Conservation (phyloP, 1,140 invertebrate genomes). For the Triops cancriformis region DNA sequence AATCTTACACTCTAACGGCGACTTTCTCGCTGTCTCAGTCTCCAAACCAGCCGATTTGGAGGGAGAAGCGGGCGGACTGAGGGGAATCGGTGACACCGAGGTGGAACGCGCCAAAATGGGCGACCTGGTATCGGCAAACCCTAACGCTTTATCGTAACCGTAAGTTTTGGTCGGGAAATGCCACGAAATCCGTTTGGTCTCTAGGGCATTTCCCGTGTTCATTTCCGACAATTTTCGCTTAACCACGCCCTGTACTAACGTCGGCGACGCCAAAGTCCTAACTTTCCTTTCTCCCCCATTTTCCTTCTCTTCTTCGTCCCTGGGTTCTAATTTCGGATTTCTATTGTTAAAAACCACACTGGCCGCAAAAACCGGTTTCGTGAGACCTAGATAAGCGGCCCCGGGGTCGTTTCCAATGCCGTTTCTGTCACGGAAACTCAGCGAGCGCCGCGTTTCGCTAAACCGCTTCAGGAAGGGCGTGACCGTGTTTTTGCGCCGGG, state of each 20-base stretch:
- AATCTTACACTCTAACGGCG: not conserved
- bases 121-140: not conserved
- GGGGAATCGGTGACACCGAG: not conserved
- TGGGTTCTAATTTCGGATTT: not conserved
- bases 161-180: slow-evolving; percentile 17
- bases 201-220: not conserved
- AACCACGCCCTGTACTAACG: not conserved
- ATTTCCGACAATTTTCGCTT: not conserved
- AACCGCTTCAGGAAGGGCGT: not conserved
- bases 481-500: not conserved
- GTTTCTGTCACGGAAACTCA: not conserved
- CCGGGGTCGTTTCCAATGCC: not conserved
- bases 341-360: not conserved
- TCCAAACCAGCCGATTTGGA: not conserved
- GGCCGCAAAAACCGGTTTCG: not conserved
- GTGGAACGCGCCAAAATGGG: slow-evolving; percentile 21
- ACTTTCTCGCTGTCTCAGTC: slow-evolving; percentile 11
- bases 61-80: slow-evolving; percentile 9
- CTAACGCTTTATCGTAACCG: slow-evolving; percentile 21
- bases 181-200: slow-evolving; percentile 10
- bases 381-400: not conserved
- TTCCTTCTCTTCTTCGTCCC: not conserved
- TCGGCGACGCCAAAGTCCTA: not conserved
- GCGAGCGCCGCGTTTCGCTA: not conserved
- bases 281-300: not conserved